These are phyloP conservation scores for Epirrhoe tristata DNA, from an alignment of 2,888 invertebrate genomes.

Conservation along the genomic window DNA sequence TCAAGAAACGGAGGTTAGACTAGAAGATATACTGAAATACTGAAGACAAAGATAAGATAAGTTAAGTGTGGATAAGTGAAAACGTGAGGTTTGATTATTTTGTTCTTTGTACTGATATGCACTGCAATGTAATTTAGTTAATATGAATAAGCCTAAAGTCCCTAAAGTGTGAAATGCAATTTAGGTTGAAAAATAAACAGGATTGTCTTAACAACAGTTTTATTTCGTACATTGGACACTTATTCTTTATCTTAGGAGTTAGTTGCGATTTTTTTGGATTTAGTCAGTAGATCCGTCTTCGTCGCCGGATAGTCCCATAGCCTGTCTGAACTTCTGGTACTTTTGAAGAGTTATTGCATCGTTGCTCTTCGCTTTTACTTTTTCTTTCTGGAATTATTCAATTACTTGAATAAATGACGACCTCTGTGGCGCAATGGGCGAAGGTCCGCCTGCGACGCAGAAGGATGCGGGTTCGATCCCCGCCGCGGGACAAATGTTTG, in stretches of 20 bases:
- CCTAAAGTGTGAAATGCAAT: constrained; percentile 2
- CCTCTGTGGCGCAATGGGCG: too few species aligned
- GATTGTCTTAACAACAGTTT: constrained; percentile 29
- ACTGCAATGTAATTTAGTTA: not conserved
- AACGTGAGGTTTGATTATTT: not conserved
- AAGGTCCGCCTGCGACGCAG: too few species aligned
- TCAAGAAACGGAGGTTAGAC: constrained; percentile 92
- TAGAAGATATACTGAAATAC: too few species aligned
- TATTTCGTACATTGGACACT: constrained; percentile 42
- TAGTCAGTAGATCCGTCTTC: constrained; percentile 77
- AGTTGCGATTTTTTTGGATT: constrained; percentile 56
- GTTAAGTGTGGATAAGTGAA: not conserved
- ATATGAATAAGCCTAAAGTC: not conserved
- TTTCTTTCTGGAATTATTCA: constrained; percentile 68
- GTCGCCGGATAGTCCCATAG: constrained; percentile 76
- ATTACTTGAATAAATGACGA: not conserved
- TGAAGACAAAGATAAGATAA: too few species aligned
- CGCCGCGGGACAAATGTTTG: too few species aligned
- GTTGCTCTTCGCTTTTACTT: constrained; percentile 65
- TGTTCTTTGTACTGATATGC: not conserved
- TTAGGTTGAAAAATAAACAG: constrained; percentile 30
- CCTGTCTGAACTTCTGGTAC: constrained; percentile 74
- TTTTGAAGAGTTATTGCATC: constrained; percentile 64
- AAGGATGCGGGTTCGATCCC: too few species aligned
- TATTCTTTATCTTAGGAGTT: constrained; percentile 47